Evolutionary conservation across 2,888 invertebrate genomes (phyloP).

Genomic region (Hyalella azteca): DNA sequence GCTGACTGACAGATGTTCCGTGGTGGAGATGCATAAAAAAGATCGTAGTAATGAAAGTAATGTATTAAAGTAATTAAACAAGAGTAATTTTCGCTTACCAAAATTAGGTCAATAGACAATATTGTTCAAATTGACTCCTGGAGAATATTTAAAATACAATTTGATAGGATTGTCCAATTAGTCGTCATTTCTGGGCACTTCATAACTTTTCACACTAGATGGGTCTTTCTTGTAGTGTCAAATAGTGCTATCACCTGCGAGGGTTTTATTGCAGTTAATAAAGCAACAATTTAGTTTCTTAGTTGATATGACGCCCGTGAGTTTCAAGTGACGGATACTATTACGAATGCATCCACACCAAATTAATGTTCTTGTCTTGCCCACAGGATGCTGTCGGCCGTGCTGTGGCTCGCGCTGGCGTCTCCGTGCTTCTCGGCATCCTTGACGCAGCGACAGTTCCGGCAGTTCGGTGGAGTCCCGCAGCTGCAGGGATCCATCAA

Average conservation of each 20-base stretch:
- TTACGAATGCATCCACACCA: background rate
- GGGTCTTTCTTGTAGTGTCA: background rate
- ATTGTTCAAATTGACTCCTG: too few species aligned
- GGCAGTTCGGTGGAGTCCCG: background rate
- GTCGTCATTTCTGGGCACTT: too few species aligned
- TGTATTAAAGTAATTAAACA: too few species aligned
- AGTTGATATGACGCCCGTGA: background rate
- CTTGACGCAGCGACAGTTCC: conserved; percentile 29
- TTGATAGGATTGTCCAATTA: too few species aligned
- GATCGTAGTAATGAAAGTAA: too few species aligned
- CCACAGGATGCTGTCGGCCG: background rate
- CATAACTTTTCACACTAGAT: background rate
- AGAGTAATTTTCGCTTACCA: too few species aligned
- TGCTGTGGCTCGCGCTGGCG: conserved; percentile 12
- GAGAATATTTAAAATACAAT: too few species aligned
- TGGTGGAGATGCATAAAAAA: too few species aligned
- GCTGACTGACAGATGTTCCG: too few species aligned
- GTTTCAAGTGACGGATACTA: background rate
- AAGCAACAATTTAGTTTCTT: background rate
- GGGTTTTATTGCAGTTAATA: background rate
- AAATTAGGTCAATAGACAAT: too few species aligned
- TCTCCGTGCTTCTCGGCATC: conserved; percentile 1
- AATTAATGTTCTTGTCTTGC: background rate
- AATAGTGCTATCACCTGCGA: background rate
- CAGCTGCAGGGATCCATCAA: conserved; percentile 28